Evolutionary conservation across 1,140 invertebrate genomes (phyloP).

Genomic region (Pseudobourletiella spinata): DNA sequence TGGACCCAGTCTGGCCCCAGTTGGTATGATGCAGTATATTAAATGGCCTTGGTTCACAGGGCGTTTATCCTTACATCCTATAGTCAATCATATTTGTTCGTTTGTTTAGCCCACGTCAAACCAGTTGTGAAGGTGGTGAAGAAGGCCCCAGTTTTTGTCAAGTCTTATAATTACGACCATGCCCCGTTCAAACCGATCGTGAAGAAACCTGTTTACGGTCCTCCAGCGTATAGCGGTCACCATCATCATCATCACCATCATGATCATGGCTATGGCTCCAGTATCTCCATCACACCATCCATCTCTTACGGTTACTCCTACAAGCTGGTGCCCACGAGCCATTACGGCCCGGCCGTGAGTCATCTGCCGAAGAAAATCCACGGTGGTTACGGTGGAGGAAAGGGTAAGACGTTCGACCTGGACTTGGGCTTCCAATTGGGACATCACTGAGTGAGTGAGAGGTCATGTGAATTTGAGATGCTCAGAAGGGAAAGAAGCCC

Average conservation of each 20-base stretch:
- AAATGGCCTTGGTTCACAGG: constrained; percentile 27
- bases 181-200: background rate
- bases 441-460: background rate
- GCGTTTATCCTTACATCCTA: constrained; percentile 11
- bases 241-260: constrained; percentile 6
- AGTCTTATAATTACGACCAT: background rate
- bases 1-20: background rate
- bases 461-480: background rate
- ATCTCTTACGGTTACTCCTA: constrained; percentile 35
- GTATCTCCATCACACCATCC: constrained; percentile 19
- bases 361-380: background rate
- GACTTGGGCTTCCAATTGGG: background rate
- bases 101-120: background rate
- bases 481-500: no score
- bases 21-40: background rate
- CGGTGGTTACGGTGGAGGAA: background rate
- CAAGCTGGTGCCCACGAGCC: constrained; percentile 23
- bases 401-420: background rate
- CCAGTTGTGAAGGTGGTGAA: background rate
- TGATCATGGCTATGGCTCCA: background rate
- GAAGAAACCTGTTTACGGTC: background rate
- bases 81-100: background rate
- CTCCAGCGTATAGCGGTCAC: background rate
- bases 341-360: background rate
- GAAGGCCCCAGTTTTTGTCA: background rate